Evolutionary conservation across 2,888 invertebrate species (phyloP).

Genomic region (Thecophora atra): DNA sequence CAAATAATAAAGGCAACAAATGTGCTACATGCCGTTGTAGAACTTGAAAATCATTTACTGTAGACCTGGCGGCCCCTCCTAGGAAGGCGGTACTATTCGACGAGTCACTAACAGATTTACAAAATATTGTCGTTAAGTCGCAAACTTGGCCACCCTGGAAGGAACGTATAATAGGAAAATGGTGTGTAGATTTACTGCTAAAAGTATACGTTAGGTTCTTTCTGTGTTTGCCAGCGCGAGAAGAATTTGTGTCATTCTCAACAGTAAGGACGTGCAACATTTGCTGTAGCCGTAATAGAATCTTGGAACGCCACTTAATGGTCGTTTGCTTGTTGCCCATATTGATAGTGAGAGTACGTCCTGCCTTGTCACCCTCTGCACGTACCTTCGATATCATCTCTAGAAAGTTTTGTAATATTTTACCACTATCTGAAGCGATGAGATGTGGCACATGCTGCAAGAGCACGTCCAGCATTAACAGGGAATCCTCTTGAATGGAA

Average conservation of each 20-base stretch:
- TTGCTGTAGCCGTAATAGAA: slow-evolving; percentile 75
- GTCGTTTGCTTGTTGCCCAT: slow-evolving; percentile 78
- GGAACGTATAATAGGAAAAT: slow-evolving; percentile 46
- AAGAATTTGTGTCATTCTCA: slow-evolving; percentile 38
- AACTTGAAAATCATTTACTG: slow-evolving; percentile 65
- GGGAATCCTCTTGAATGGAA: slow-evolving; percentile 83
- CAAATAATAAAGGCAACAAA: slow-evolving; percentile 80
- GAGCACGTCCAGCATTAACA: slow-evolving; percentile 81
- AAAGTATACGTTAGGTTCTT: slow-evolving; percentile 51
- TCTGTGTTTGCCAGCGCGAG: slow-evolving; percentile 50
- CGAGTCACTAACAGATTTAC: slow-evolving; percentile 62
- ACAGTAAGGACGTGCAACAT: slow-evolving; percentile 67
- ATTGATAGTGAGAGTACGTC: slow-evolving; percentile 75
- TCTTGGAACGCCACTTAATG: slow-evolving; percentile 81
- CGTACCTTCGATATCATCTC: slow-evolving; percentile 83
- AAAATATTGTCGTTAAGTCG: slow-evolving; percentile 66
- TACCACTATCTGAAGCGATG: slow-evolving; percentile 74
- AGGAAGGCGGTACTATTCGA: slow-evolving; percentile 23
- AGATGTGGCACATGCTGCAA: slow-evolving; percentile 74
- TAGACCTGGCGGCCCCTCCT: slow-evolving; percentile 27
- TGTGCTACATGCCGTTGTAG: slow-evolving; percentile 73
- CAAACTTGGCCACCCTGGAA: slow-evolving; percentile 55
- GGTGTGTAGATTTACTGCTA: slow-evolving; percentile 45
- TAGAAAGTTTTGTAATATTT: slow-evolving; percentile 81
- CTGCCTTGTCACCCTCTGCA: slow-evolving; percentile 72